phyloP scores from a whole-genome alignment of 1,140 invertebrate species.

The Daktulosphaira vitifoliae region DNA sequence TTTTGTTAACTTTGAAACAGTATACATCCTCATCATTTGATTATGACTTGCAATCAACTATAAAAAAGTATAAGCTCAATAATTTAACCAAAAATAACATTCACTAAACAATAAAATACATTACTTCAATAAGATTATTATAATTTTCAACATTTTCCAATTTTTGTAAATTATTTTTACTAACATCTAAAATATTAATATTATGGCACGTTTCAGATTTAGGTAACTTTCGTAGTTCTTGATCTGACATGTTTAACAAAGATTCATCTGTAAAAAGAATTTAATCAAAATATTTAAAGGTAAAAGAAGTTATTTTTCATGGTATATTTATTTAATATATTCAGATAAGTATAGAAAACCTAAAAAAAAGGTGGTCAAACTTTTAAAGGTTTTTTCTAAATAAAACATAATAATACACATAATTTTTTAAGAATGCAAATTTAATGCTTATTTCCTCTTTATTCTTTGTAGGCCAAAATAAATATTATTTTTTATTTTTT shows the following conservation, averaged over 20 bases:
- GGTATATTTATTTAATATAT: too few relatives aligned
- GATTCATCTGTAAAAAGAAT: slow-evolving; percentile 18
- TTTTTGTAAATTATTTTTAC: slow-evolving; percentile 78
- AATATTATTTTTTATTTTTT: too few relatives aligned
- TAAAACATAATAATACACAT: too few relatives aligned
- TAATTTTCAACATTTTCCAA: slow-evolving; percentile 79
- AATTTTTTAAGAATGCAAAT: too few relatives aligned
- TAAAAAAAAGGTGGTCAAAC: not conserved
- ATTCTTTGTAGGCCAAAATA: too few relatives aligned
- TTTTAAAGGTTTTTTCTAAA: not conserved
- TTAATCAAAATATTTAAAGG: too few relatives aligned
- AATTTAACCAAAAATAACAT: slow-evolving; percentile 32
- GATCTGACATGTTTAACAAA: slow-evolving; percentile 44
- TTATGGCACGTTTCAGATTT: slow-evolving; percentile 38
- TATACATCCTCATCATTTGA: slow-evolving; percentile 75
- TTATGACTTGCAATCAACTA: slow-evolving; percentile 77
- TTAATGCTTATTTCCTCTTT: too few relatives aligned
- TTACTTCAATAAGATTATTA: slow-evolving; percentile 68
- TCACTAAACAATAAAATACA: not conserved
- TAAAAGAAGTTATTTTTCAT: too few relatives aligned
- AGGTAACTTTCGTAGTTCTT: slow-evolving; percentile 45
- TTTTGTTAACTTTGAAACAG: slow-evolving; percentile 66
- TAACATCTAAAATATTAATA: slow-evolving; percentile 54
- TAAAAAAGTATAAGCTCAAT: slow-evolving; percentile 43
- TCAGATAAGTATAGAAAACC: not conserved